Conservation (phyloP, 2,888 invertebrate species). For the Drosophila villosipedis region DNA sequence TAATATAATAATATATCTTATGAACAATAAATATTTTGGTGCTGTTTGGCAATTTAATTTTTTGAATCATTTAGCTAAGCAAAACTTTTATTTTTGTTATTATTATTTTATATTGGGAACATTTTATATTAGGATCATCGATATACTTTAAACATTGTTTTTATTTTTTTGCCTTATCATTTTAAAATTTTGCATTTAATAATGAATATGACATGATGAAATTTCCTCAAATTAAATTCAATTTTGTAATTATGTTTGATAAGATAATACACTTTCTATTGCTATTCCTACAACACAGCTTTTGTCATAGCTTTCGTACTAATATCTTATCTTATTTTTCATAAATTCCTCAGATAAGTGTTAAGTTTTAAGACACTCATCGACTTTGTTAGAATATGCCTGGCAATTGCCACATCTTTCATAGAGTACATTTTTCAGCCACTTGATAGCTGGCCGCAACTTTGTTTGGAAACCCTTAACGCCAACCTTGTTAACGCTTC, state of each 20-base stretch:
- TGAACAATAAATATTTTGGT: not conserved
- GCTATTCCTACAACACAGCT: no score
- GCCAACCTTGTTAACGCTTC: slow-evolving; percentile 70
- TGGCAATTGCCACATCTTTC: not conserved
- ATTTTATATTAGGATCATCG: not conserved
- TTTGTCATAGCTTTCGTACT: not conserved
- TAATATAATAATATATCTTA: not conserved
- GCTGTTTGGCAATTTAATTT: not conserved
- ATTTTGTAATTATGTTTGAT: not conserved
- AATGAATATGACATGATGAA: not conserved
- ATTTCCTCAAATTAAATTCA: not conserved
- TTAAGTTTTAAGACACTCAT: not conserved
- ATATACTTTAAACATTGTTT: not conserved
- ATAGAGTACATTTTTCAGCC: slow-evolving; percentile 5
- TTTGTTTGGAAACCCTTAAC: slow-evolving; percentile 49
- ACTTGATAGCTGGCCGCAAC: slow-evolving; percentile 10
- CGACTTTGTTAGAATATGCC: not conserved
- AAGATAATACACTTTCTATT: not conserved
- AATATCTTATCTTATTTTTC: not conserved
- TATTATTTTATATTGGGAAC: not conserved
- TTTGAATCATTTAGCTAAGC: not conserved
- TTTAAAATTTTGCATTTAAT: not conserved
- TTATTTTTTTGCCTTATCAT: not conserved
- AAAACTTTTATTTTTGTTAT: not conserved
- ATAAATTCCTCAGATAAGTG: not conserved